A percentile compares a stretch with the other conserved stretches of the same genome.
phyloP scores from a whole-genome alignment of 2,888 invertebrate species.

The Autographa pulchrina region DNA sequence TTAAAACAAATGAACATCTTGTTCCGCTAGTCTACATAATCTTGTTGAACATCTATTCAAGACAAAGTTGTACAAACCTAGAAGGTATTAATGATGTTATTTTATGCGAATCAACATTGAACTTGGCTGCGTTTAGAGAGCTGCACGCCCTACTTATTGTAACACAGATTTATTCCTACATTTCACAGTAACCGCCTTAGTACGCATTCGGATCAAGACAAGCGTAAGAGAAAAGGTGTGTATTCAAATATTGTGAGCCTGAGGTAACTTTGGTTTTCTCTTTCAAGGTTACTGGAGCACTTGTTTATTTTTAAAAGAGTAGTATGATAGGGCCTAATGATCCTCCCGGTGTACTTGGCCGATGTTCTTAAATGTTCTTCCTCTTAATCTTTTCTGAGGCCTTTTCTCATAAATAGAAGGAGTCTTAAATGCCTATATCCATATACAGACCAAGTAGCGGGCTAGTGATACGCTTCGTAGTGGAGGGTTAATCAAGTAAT shows the following conservation, averaged over 20 bases:
- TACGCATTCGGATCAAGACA: conserved; percentile 30
- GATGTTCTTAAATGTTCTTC: too few species aligned
- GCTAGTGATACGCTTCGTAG: too few species aligned
- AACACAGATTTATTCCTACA: conserved; percentile 41
- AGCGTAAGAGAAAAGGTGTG: conserved; percentile 30
- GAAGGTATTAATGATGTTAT: conserved; percentile 27
- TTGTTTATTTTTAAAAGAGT: not conserved
- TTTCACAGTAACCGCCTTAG: conserved; percentile 43
- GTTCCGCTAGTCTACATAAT: not conserved
- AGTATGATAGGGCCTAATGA: not conserved
- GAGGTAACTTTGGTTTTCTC: conserved; percentile 25
- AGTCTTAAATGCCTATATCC: too few species aligned
- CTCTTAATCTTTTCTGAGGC: too few species aligned
- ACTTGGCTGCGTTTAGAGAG: conserved; percentile 57
- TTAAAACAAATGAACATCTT: not conserved
- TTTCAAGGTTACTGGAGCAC: conserved; percentile 2
- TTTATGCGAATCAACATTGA: conserved; percentile 39
- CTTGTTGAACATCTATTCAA: not conserved
- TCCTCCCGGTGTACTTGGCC: too few species aligned
- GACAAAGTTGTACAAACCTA: not conserved
- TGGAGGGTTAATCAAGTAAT: too few species aligned
- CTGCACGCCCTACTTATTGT: conserved; percentile 58
- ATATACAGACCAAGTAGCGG: too few species aligned
- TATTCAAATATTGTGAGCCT: conserved; percentile 24
- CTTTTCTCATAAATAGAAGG: too few species aligned